phyloP scores from a whole-genome alignment of 2,888 invertebrate species.

The Odontothrips loti region DNA sequence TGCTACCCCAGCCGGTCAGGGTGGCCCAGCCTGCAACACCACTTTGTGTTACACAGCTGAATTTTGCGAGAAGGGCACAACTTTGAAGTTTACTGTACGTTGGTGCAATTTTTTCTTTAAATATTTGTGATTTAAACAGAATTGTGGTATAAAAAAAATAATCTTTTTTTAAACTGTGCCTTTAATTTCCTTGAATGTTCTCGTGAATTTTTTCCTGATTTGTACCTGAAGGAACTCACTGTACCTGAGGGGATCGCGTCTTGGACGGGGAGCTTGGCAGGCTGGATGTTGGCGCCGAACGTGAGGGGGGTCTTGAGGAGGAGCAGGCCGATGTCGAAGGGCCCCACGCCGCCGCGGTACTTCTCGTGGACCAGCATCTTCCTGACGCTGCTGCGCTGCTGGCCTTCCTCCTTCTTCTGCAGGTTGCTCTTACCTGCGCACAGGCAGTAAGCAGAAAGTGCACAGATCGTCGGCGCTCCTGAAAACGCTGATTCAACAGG shows the following conservation, averaged over 20 bases:
- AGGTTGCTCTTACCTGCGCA: slow-evolving; percentile 33
- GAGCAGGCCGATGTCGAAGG: slow-evolving; percentile 52
- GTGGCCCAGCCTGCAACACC: neutral
- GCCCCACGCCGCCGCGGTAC: slow-evolving; percentile 42
- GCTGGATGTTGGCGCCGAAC: slow-evolving; percentile 43
- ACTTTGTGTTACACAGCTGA: too few relatives aligned
- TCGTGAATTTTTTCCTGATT: too few relatives aligned
- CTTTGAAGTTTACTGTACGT: neutral
- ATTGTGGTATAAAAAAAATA: too few relatives aligned
- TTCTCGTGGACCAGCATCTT: neutral
- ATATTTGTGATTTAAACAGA: too few relatives aligned
- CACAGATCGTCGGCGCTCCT: slow-evolving; percentile 46
- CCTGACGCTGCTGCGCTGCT: neutral
- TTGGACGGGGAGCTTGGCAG: slow-evolving; percentile 45
- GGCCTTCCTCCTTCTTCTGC: neutral
- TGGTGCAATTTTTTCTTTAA: too few relatives aligned
- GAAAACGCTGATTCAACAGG: neutral
- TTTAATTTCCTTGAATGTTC: too few relatives aligned
- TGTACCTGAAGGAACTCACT: too few relatives aligned
- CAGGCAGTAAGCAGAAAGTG: slow-evolving; percentile 51
- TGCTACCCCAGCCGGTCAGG: slow-evolving; percentile 50
- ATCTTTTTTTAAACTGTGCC: neutral
- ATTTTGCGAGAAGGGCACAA: too few relatives aligned
- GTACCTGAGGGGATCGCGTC: slow-evolving; percentile 34
- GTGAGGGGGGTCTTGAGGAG: slow-evolving; percentile 40